Evolutionary conservation across 35 echinoderm and acorn worm genomes (phyloP).

Genomic region (Anneissia japonica): DNA sequence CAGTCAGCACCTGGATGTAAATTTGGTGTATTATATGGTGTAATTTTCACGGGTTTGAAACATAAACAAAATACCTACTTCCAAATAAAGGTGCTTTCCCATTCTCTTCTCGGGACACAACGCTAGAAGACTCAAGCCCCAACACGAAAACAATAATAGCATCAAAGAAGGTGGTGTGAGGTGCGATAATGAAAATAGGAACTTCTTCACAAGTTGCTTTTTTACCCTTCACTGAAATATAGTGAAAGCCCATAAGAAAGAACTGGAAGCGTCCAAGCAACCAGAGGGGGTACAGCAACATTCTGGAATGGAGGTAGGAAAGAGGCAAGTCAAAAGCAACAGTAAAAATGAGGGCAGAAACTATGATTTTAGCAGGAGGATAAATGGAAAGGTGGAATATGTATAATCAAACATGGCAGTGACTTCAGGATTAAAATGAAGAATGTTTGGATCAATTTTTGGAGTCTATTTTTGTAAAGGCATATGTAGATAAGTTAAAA

Average conservation of each 20-base stretch:
- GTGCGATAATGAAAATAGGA: slow-evolving; percentile 43
- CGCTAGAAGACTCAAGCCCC: slow-evolving; percentile 6
- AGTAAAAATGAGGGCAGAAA: no score
- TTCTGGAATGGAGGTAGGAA: neutral
- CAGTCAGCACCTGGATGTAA: no score
- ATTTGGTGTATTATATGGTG: no score
- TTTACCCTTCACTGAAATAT: slow-evolving; percentile 41
- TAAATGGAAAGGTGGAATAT: no score
- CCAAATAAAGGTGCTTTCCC: slow-evolving; percentile 39
- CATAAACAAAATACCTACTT: slow-evolving; percentile 57
- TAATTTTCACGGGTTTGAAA: no score
- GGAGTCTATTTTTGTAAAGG: no score
- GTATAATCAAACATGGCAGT: no score
- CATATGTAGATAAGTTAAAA: no score
- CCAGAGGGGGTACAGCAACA: slow-evolving; percentile 10
- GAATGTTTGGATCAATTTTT: no score
- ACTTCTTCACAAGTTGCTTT: slow-evolving; percentile 31
- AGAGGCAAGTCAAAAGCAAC: neutral
- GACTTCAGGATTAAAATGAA: no score
- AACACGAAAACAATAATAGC: slow-evolving; percentile 19
- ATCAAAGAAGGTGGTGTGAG: slow-evolving; percentile 62
- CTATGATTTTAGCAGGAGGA: no score
- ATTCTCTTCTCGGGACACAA: slow-evolving; percentile 44
- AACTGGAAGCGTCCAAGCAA: slow-evolving; percentile 29
- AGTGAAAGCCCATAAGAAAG: slow-evolving; percentile 64